Base-by-base conservation (phyloP, 2,113 vertebrate species). In the Zapus hudsonius region DNA sequence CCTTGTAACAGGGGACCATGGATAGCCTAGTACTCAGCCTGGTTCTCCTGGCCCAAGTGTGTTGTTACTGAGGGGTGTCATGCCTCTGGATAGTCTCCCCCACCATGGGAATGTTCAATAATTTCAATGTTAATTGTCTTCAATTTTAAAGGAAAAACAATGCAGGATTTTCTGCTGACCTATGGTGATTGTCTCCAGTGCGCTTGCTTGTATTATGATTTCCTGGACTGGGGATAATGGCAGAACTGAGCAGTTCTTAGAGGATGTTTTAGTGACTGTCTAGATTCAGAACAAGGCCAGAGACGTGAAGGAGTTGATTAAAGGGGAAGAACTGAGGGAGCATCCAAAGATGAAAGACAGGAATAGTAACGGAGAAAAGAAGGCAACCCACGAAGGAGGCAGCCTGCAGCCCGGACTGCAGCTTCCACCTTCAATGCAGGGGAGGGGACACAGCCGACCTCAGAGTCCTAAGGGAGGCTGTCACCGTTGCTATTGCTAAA, bases 401-500 rank as follows among this genome's bases (percentile, higher is more conserved):
- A 40, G 91, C 70, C 67, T 63, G 38, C 83, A 63, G 44, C 17
- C 0, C 16, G 63, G 87, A 63, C 6, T 52, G 25, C 40, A 80
- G 55, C 72, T 88, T 61, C 38, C 57, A 92, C 81, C 89, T 92
- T 88, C 44, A 91, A 44, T n/a, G n/a, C n/a, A n/a, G n/a, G n/a
- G n/a, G n/a, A n/a, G n/a, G n/a, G n/a, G n/a, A n/a, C n/a, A n/a
- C n/a, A n/a, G n/a, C n/a, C 81, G 27, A 22, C 36, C 76, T 92
- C 74, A 31, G 66, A 63, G 89, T 84, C 70, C 75, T 89, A 73
- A 93, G 80, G 57, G 89, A 83, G 73, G 69, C 80, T 94, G 89
- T 94, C 94, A 95, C 94, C 87, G 67, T 96, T 89, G 80, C 94
- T 90, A 9, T 89, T 78, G 47, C 93, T 94, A 91, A 94, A 92